These are phyloP conservation scores for Solea solea DNA, from an alignment of 2,113 vertebrate genomes.

Conservation along the genomic window DNA sequence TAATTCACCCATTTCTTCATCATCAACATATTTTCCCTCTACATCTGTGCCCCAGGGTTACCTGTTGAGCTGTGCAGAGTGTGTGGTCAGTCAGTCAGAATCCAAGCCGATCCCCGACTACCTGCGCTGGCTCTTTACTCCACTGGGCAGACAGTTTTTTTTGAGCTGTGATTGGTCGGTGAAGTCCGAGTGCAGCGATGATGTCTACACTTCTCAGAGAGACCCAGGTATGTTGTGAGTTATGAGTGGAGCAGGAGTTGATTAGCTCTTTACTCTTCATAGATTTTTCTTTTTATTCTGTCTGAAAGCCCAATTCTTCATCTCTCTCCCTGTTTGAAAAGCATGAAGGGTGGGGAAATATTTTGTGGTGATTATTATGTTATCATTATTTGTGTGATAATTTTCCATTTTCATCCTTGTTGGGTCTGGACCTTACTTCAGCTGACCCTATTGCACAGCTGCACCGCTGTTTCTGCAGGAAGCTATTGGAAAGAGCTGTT, in stretches of 20 bases:
- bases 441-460: slow-evolving; percentile 95
- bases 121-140: slow-evolving; percentile 93
- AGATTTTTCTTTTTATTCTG: too few relatives aligned
- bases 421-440: slow-evolving; percentile 55
- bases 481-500: slow-evolving; percentile 90
- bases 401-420: neutral
- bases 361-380: too few relatives aligned
- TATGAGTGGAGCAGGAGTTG: neutral
- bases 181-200: slow-evolving; percentile 85
- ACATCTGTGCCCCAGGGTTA: slow-evolving; percentile 83
- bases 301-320: too few relatives aligned
- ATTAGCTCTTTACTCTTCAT: too few relatives aligned
- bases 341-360: too few relatives aligned
- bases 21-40: neutral
- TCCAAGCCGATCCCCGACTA: slow-evolving; percentile 86
- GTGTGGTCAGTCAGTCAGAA: slow-evolving; percentile 83
- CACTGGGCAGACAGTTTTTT: slow-evolving; percentile 94
- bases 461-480: slow-evolving; percentile 94
- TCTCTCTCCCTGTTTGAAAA: too few relatives aligned
- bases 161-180: slow-evolving; percentile 94
- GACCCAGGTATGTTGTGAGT: slow-evolving; percentile 84
- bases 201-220: slow-evolving; percentile 90
- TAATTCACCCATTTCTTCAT: neutral
- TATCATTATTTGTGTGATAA: neutral
- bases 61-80: slow-evolving; percentile 89